A percentile compares a stretch with the other conserved stretches of the same genome.
These are phyloP conservation scores for Pachymerium ferrugineum DNA, from an alignment of 2,888 invertebrate species.

Conservation along the genomic window DNA sequence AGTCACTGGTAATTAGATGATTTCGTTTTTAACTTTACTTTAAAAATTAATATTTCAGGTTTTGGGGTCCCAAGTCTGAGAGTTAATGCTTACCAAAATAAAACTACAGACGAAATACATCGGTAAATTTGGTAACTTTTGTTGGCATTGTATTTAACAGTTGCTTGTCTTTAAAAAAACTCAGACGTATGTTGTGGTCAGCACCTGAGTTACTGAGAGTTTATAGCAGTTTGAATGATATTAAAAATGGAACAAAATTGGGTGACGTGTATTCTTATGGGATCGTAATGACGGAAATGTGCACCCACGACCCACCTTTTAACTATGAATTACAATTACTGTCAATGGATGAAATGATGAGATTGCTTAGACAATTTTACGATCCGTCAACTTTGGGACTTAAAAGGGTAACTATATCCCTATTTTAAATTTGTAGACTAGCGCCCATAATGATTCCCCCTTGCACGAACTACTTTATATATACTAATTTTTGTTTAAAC, in stretches of 20 bases:
- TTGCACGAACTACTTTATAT: no score
- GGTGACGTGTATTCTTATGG: slow-evolving; percentile 22
- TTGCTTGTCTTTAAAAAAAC: no score
- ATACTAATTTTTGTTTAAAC: no score
- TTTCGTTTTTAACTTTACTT: not conserved
- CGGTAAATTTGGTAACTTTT: no score
- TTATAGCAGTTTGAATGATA: not conserved
- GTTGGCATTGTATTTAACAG: no score
- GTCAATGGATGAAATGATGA: slow-evolving; percentile 3
- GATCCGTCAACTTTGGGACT: not conserved
- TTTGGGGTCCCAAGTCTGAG: not conserved
- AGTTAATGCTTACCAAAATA: not conserved
- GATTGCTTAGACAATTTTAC: not conserved
- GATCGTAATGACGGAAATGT: slow-evolving; percentile 9
- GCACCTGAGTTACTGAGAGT: not conserved
- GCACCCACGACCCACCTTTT: not conserved
- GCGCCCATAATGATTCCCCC: no score
- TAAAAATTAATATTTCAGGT: not conserved
- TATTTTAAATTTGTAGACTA: no score
- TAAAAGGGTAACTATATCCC: slow-evolving; percentile 17
- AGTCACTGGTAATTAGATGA: not conserved
- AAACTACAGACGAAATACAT: not conserved
- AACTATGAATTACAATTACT: not conserved
- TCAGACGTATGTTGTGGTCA: not conserved
- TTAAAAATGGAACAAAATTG: not conserved